These are phyloP conservation scores for Caenorhabditis uteleia DNA, from an alignment of 2,888 invertebrate genomes.

Conservation along the genomic window DNA sequence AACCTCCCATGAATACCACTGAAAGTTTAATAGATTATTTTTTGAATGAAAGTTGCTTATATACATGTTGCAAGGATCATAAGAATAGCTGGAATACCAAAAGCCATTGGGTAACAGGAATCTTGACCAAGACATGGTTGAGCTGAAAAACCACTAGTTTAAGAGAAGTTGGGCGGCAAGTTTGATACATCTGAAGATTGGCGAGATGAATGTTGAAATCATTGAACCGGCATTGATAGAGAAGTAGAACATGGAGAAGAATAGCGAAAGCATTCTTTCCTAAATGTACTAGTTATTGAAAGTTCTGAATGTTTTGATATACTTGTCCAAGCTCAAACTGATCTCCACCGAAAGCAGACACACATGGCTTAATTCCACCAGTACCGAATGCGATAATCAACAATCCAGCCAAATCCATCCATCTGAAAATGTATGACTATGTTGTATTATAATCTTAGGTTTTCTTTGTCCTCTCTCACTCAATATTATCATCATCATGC, in stretches of 20 bases:
- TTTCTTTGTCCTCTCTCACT: neutral
- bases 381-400: conserved; percentile 72
- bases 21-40: conserved; percentile 3
- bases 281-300: no score
- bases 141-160: conserved; percentile 52
- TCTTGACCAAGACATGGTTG: conserved; percentile 71
- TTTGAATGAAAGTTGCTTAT: neutral
- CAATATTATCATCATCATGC: no score
- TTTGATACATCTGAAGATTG: conserved; percentile 83
- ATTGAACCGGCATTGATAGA: conserved; percentile 88
- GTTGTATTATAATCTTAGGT: neutral
- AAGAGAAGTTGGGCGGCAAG: no score
- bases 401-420: conserved; percentile 69
- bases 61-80: conserved; percentile 80
- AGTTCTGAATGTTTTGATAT: no score
- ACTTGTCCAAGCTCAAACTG: conserved; percentile 71
- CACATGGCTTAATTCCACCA: conserved; percentile 74
- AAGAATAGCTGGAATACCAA: conserved; percentile 85
- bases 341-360: conserved; percentile 73
- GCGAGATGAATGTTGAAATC: conserved; percentile 86
- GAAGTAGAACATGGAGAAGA: conserved; percentile 93
- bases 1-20: conserved; percentile 83
- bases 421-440: no score
- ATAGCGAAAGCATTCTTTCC: conserved; percentile 81
- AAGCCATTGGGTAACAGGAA: conserved; percentile 84